Conservation (phyloP, 2,888 invertebrate genomes). For the Megaustenia siamemsis region DNA sequence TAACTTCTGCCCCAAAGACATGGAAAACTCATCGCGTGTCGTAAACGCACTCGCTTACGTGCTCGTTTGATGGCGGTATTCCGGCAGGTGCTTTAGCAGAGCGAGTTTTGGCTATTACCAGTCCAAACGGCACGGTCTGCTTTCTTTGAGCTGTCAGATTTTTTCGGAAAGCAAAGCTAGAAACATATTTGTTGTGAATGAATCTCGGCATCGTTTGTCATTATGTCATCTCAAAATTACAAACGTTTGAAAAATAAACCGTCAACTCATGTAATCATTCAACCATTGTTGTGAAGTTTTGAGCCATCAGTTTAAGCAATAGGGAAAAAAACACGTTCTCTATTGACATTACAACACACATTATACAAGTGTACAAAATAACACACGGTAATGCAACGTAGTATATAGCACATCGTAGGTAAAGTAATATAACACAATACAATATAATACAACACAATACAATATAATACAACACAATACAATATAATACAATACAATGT, state of each 20-base stretch:
- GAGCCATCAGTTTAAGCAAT: too few species aligned
- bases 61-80: neutral
- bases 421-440: too few species aligned
- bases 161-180: neutral
- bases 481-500: too few species aligned
- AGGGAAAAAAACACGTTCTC: too few species aligned
- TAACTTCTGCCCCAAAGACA: conserved; percentile 18
- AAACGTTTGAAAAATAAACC: neutral
- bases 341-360: too few species aligned
- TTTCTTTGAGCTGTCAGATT: neutral
- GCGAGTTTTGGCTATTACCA: neutral
- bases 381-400: too few species aligned
- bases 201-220: neutral
- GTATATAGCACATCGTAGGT: too few species aligned
- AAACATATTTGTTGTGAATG: conserved; percentile 1
- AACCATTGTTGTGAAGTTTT: too few species aligned
- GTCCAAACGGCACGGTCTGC: neutral
- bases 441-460: too few species aligned
- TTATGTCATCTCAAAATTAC: neutral
- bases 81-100: neutral
- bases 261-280: neutral
- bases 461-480: too few species aligned
- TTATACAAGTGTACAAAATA: too few species aligned
- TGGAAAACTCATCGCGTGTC: conserved; percentile 17
- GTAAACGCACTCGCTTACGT: neutral